Percentiles rank a stretch among this genome's conserved stretches.
These are phyloP conservation scores for Stichopus chloronotus DNA, from an alignment of 35 echinoderm and acorn worm species.

Conservation along the genomic window DNA sequence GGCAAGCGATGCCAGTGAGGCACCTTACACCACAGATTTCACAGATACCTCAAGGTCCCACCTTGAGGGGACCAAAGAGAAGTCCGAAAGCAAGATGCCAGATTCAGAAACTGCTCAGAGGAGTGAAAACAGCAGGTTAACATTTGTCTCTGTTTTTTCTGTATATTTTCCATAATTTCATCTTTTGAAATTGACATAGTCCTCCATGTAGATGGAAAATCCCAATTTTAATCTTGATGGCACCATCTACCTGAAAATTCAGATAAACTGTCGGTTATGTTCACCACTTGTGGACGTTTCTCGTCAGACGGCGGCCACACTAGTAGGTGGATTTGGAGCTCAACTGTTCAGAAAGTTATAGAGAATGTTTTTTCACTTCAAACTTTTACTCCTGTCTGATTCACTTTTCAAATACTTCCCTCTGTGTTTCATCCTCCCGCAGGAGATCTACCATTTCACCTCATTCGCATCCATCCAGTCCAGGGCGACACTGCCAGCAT, in stretches of 20 bases:
- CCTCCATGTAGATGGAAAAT: not conserved
- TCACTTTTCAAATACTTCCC: not conserved
- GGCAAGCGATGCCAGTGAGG: not conserved
- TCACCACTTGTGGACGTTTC: too few relatives aligned
- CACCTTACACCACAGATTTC: not conserved
- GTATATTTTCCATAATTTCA: not conserved
- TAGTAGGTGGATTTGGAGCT: too few relatives aligned
- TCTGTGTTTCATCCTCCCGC: not conserved
- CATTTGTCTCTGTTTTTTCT: not conserved
- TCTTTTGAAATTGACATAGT: not conserved
- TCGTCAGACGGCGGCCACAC: too few relatives aligned
- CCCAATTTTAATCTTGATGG: too few relatives aligned
- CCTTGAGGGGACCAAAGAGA: not conserved
- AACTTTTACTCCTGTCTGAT: not conserved
- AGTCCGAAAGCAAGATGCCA: not conserved
- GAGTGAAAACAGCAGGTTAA: slow-evolving; percentile 12
- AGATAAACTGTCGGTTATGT: too few relatives aligned
- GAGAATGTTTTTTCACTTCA: too few relatives aligned
- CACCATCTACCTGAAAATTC: too few relatives aligned
- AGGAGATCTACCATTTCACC: not conserved
- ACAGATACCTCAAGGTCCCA: slow-evolving; percentile 9
- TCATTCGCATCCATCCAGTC: slow-evolving; percentile 23
- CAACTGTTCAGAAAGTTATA: too few relatives aligned
- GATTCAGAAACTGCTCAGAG: not conserved
- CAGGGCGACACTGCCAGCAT: slow-evolving; percentile 46